Evolutionary conservation across 2,797 vertebrate genomes (phyloP), one percentile per base, ranked within the genome.

Genomic region (Cynodonichthys magdalenae): DNA sequence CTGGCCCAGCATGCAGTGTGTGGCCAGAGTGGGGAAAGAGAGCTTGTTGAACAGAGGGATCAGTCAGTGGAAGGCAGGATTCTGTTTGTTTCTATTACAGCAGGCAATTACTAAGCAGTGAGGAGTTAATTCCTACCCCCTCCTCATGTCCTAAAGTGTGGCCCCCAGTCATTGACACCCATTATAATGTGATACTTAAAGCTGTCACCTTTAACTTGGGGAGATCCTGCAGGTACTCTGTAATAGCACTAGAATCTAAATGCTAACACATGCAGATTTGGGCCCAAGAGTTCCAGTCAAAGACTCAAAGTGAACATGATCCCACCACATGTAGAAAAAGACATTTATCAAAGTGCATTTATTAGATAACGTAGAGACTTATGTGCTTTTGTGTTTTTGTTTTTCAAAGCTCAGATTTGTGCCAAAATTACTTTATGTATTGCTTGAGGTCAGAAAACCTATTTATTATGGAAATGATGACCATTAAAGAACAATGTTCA

Each of bases 61-160:
- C 92, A 89, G 86, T 70, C 87, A 46, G 80, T 73, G 77, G 82
- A 90, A 90, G 85, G 87, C 88, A 84, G 82, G 80, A 83, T 84
- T 90, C 88, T 90, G 90, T 92, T 91, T 91, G 90, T 91, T 92
- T 91, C 90, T 91, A 86, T 90, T 91, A 90, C 82, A 83, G 86
- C 82, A 71, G 79, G 87, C 89, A 91, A 90, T 93, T 92, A 92
- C 87, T 87, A 90, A 92, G 87, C 89, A 87, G 81, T 77, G 80
- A 90, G 84, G 80, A 92, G 88, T 91, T 92, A 89, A 92, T 91
- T 88, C 89, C 85, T 52, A 79, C 76, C 49, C 83, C 70, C 76
- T 69, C 65, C 77, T 69, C 66, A 8, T 63, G 72, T 84, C 84
- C 84, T 58, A 83, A 90, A 90, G 88, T 91, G 91, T 91, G 90